Conservation (phyloP, 2,888 invertebrate species). For the Smittia sp. region DNA sequence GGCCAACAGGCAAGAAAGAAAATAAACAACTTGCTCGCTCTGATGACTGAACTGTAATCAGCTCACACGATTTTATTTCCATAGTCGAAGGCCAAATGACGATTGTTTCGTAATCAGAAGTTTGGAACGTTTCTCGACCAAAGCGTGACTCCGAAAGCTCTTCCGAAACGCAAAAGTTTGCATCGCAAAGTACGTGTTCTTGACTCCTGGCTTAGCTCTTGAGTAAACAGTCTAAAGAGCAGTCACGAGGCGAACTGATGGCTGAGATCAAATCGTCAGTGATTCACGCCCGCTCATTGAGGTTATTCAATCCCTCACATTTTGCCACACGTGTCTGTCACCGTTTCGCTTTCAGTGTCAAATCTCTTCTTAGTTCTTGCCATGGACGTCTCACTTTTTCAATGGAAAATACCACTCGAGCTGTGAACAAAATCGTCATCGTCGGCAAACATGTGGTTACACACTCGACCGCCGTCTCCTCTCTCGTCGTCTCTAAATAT, state of each 20-base stretch:
- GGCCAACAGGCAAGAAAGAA: neutral
- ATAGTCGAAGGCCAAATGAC: neutral
- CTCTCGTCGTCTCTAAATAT: neutral
- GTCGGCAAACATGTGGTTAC: slow-evolving; percentile 2
- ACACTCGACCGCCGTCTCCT: neutral
- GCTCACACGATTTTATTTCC: neutral
- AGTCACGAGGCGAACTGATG: neutral
- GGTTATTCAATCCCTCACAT: neutral
- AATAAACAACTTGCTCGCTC: no score
- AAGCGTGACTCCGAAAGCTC: neutral
- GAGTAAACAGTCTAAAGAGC: neutral
- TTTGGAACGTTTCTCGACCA: neutral
- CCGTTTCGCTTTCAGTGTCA: neutral
- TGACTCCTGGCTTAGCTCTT: neutral
- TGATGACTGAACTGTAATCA: neutral
- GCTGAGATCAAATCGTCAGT: neutral
- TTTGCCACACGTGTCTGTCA: neutral
- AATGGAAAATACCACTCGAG: slow-evolving; percentile 12
- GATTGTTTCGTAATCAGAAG: no score
- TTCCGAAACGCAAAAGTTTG: neutral
- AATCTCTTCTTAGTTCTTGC: neutral
- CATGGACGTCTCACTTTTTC: neutral
- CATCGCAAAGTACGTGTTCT: neutral
- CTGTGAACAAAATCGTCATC: neutral
- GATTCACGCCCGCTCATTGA: no score